Conservation (phyloP, 2,888 invertebrate genomes). For the Dione vanillae region DNA sequence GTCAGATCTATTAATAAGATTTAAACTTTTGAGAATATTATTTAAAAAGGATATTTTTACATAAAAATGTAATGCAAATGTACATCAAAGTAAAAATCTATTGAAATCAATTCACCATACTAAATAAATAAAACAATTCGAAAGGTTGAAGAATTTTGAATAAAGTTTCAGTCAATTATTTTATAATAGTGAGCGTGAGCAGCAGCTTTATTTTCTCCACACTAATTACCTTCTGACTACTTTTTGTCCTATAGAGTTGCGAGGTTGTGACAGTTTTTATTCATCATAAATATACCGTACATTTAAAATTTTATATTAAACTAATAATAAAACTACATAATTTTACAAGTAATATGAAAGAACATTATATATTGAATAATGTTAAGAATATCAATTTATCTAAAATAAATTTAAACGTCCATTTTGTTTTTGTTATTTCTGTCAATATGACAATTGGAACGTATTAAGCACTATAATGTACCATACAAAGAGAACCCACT, state of each 20-base stretch:
- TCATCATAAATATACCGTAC: constrained; percentile 2
- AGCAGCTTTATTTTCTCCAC: constrained; percentile 13
- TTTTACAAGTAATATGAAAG: not conserved
- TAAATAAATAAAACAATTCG: no score
- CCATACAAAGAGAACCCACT: not conserved
- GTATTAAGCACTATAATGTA: no score
- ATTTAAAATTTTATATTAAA: no score
- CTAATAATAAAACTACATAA: not conserved
- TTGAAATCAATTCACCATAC: not conserved
- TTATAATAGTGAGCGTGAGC: not conserved
- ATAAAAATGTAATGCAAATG: no score
- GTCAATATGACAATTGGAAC: not conserved
- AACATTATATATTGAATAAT: not conserved
- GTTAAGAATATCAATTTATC: not conserved
- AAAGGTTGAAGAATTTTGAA: no score
- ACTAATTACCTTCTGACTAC: constrained; percentile 19
- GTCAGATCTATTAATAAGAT: no score
- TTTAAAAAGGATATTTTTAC: no score
- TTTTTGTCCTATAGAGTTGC: constrained; percentile 18
- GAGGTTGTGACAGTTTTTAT: not conserved
- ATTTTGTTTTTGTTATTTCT: not conserved
- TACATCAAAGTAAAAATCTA: no score
- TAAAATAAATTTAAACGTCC: not conserved
- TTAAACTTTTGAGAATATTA: no score
- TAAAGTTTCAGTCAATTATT: not conserved